These are phyloP conservation scores for Percina caprodes DNA, from an alignment of 2,113 vertebrate species.

Conservation along the genomic window DNA sequence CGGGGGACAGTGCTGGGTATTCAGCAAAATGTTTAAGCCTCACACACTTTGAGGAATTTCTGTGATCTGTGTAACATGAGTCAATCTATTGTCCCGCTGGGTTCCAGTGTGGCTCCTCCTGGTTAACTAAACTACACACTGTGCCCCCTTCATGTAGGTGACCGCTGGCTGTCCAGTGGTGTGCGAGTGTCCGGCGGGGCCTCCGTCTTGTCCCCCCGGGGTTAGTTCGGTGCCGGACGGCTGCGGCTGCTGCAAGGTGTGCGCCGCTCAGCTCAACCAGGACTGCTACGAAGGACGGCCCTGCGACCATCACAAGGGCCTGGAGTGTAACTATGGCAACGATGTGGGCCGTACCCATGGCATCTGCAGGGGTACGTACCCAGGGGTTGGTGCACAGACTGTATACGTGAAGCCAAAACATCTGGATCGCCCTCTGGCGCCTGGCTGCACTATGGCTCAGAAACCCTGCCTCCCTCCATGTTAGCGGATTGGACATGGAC, in stretches of 20 bases:
- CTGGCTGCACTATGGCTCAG: too few relatives aligned
- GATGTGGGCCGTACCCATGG: conserved; percentile 80
- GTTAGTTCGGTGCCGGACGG: conserved; percentile 81
- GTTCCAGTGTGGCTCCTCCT: conserved; percentile 4
- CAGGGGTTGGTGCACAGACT: too few relatives aligned
- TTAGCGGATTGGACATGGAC: too few relatives aligned
- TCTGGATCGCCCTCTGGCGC: too few relatives aligned
- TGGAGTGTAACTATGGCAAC: conserved; percentile 88
- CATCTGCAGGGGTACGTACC: conserved; percentile 87
- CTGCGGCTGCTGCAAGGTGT: conserved; percentile 88
- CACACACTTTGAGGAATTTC: conserved; percentile 68
- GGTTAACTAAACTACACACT: background rate
- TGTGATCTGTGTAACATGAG: conserved; percentile 75
- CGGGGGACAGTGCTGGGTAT: conserved; percentile 68
- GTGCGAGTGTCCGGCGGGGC: conserved; percentile 72
- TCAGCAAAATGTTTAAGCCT: conserved; percentile 63
- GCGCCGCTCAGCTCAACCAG: conserved; percentile 87
- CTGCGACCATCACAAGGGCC: conserved; percentile 87
- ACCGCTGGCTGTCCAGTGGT: conserved; percentile 66
- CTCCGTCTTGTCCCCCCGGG: conserved; percentile 79
- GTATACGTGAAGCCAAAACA: too few relatives aligned
- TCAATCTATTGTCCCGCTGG: conserved; percentile 59
- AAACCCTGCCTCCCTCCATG: too few relatives aligned
- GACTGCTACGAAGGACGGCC: conserved; percentile 83
- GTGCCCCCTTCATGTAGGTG: conserved; percentile 64